Conservation (phyloP, 2,888 invertebrate genomes). For the Dolomedes plantarius region DNA sequence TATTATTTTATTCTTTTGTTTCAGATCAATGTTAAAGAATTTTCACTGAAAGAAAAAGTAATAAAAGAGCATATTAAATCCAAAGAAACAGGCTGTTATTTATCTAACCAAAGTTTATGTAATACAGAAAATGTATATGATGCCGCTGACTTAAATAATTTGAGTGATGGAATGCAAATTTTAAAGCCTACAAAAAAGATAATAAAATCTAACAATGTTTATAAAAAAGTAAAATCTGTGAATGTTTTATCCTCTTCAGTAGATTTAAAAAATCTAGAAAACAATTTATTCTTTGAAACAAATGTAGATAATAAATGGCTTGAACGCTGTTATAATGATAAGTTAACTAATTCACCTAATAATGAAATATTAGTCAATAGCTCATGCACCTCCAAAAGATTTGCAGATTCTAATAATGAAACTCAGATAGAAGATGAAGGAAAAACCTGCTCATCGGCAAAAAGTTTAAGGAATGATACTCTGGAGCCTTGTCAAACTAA, state of each 20-base stretch:
- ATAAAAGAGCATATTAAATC: background rate
- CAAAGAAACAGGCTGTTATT: background rate
- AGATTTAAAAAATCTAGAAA: slow-evolving; percentile 5
- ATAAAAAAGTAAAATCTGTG: slow-evolving; percentile 21
- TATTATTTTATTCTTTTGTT: background rate
- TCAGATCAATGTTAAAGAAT: background rate
- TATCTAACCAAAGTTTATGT: background rate
- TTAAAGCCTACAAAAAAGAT: slow-evolving; percentile 4
- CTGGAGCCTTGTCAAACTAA: too few species aligned
- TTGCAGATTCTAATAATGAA: background rate
- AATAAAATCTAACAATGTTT: background rate
- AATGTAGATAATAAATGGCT: slow-evolving; percentile 50
- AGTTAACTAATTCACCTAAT: background rate
- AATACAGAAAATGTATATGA: background rate
- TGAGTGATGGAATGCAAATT: background rate
- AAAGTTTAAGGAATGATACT: too few species aligned
- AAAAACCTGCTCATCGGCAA: too few species aligned
- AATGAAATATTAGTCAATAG: background rate
- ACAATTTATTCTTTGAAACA: slow-evolving; percentile 38
- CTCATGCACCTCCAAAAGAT: background rate
- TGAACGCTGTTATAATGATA: slow-evolving; percentile 21
- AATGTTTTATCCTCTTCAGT: slow-evolving; percentile 35
- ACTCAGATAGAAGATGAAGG: background rate
- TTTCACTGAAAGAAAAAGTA: background rate
- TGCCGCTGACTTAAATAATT: background rate